Conservation (phyloP, 2,888 invertebrate species). For the Lottia gigantea region DNA sequence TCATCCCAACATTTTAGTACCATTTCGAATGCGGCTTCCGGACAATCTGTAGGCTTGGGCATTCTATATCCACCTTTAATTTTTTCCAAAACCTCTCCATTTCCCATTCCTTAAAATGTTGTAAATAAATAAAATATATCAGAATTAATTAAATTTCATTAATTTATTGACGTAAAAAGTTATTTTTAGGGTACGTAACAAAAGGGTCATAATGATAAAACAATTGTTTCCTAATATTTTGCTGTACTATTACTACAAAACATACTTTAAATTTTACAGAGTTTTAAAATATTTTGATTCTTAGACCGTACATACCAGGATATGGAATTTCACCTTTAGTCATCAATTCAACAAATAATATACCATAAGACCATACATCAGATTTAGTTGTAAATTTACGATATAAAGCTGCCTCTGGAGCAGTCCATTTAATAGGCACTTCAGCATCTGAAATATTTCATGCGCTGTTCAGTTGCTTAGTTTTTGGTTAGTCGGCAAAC, state of each 20-base stretch:
- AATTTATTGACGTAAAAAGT: not conserved
- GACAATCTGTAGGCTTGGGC: slow-evolving; percentile 87
- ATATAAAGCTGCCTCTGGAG: slow-evolving; percentile 94
- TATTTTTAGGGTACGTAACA: too few species aligned
- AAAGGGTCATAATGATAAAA: too few species aligned
- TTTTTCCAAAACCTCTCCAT: slow-evolving; percentile 95
- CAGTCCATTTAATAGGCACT: slow-evolving; percentile 99
- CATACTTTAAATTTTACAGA: too few species aligned
- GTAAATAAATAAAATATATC: too few species aligned
- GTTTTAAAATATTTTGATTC: too few species aligned
- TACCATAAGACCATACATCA: slow-evolving; percentile 98
- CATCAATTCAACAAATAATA: slow-evolving; percentile 92
- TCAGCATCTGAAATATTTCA: slow-evolving; percentile 76
- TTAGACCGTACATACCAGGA: slow-evolving; percentile 75
- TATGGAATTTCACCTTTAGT: slow-evolving; percentile 98
- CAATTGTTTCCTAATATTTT: too few species aligned
- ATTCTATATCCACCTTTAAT: slow-evolving; percentile 96
- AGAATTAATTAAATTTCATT: too few species aligned
- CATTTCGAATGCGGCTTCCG: slow-evolving; percentile 90
- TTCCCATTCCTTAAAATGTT: slow-evolving; percentile 85
- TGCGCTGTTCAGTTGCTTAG: too few species aligned
- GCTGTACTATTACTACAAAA: too few species aligned
- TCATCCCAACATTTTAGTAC: slow-evolving; percentile 95
- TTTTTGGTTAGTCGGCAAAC: too few species aligned
- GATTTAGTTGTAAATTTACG: slow-evolving; percentile 97